These are phyloP conservation scores for Chloroclysta siterata DNA, from an alignment of 2,888 invertebrate genomes.

Conservation along the genomic window DNA sequence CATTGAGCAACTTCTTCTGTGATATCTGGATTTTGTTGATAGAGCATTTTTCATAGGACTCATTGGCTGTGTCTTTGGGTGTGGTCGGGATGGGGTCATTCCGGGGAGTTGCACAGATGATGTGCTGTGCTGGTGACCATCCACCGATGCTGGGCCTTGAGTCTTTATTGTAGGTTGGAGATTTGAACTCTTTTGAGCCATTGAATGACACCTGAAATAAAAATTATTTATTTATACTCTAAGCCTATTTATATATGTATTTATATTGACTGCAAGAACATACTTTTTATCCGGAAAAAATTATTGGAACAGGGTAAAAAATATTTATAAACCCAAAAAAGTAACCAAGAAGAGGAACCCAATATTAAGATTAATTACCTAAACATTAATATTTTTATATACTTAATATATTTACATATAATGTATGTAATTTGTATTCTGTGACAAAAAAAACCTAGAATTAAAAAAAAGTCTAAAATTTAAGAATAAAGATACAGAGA, in stretches of 20 bases:
- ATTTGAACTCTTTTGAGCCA: conserved; percentile 52
- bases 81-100: conserved; percentile 65
- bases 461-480: neutral
- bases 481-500: too few species aligned
- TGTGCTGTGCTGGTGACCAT: conserved; percentile 76
- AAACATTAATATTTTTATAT: too few species aligned
- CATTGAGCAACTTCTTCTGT: conserved; percentile 74
- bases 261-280: too few species aligned
- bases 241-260: too few species aligned
- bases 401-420: too few species aligned
- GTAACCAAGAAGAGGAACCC: too few species aligned
- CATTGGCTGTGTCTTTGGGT: conserved; percentile 69
- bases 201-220: conserved; percentile 69
- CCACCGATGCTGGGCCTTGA: conserved; percentile 64
- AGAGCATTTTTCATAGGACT: conserved; percentile 71
- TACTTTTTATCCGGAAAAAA: too few species aligned
- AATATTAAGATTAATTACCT: too few species aligned
- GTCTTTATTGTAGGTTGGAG: conserved; percentile 41
- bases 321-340: too few species aligned
- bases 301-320: too few species aligned
- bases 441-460: too few species aligned
- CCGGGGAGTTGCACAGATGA: conserved; percentile 69
- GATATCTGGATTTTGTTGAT: conserved; percentile 71
- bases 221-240: neutral
- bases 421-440: too few species aligned